Evolutionary conservation across 1,140 invertebrate species (phyloP), one percentile per base, ranked within the genome.

Genomic region (Conopomorpha cramerella): DNA sequence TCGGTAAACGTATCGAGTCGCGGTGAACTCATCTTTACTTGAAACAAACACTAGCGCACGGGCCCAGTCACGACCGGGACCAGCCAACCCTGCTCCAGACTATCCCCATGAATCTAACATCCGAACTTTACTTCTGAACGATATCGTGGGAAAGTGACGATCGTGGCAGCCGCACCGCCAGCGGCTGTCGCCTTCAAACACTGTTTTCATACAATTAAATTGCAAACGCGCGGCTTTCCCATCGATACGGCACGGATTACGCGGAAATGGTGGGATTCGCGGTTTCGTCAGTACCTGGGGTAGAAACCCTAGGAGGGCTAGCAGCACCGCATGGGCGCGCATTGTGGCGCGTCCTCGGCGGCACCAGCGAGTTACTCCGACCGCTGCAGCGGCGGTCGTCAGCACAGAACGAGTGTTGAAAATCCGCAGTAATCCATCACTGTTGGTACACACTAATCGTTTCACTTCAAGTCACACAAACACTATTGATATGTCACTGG

Each of bases 231-330:
- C n/a, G n/a, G n/a, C n/a, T n/a, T n/a, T n/a, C n/a, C n/a, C n/a
- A n/a, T 38, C 8, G 44, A 42, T 51, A 8, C 18, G 8, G 18
- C 30, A 16, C 30, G 14, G 30, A 16, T 11, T 11, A 10, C 10
- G 10, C 31, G 16, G n/a, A 11, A 17, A n/a, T 3, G 10, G 8
- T 17, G 25, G 15, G 25, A 12, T 36, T 29, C 17, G 27, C 11
- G 47, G 30, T 17, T 60, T 52, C 42, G 44, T 34, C 53, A 41
- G 53, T 74, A 74, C 70, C 70, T 74, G 70, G 61, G 70, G 70
- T 39, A 71, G 70, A 64, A 74, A 72, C 67, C 70, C 70, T 72
- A 72, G 58, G 56, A 74, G 70, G 70, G 70, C 70, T 55, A 74
- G 39, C 51, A 74, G 59, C 70, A 74, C 63, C 65, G 67, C 60